Evolutionary conservation across 2,113 vertebrate species (phyloP).

Genomic region (Dermatemys mawii): DNA sequence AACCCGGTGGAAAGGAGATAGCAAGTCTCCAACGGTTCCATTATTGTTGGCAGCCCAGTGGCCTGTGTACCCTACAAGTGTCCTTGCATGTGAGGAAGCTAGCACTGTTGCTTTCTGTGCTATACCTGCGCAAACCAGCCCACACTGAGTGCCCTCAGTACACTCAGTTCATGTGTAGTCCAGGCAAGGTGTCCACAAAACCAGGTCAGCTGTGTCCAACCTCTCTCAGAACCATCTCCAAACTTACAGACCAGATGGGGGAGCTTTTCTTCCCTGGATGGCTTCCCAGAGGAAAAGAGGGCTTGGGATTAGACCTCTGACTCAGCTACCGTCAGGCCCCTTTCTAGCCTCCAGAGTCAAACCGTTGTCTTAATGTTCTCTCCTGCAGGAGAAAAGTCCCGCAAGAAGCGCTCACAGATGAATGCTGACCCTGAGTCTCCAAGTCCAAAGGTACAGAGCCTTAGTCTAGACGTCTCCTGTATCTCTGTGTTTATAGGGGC

Average conservation of each 20-base stretch:
- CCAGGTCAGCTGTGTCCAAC: neutral
- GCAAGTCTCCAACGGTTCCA: neutral
- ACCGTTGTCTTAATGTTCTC: neutral
- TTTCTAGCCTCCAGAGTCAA: neutral
- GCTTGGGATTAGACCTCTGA: neutral
- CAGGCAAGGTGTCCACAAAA: neutral
- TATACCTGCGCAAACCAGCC: neutral
- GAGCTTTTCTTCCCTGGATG: neutral
- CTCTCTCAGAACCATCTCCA: neutral
- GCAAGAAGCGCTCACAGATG: conserved; percentile 9
- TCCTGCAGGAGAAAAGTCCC: conserved; percentile 52
- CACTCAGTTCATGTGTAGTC: neutral
- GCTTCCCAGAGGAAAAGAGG: neutral
- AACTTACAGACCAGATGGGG: neutral
- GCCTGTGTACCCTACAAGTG: neutral
- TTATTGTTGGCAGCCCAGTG: neutral
- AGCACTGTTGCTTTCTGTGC: neutral
- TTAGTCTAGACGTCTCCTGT: neutral
- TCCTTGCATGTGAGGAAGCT: neutral
- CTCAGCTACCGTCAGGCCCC: neutral
- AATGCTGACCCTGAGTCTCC: neutral
- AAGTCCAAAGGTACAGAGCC: conserved; percentile 36
- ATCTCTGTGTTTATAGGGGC: neutral
- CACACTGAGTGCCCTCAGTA: neutral
- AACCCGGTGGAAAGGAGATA: neutral